Base-by-base conservation (phyloP, 2,113 vertebrate species). In the Syngnathus typhle region DNA sequence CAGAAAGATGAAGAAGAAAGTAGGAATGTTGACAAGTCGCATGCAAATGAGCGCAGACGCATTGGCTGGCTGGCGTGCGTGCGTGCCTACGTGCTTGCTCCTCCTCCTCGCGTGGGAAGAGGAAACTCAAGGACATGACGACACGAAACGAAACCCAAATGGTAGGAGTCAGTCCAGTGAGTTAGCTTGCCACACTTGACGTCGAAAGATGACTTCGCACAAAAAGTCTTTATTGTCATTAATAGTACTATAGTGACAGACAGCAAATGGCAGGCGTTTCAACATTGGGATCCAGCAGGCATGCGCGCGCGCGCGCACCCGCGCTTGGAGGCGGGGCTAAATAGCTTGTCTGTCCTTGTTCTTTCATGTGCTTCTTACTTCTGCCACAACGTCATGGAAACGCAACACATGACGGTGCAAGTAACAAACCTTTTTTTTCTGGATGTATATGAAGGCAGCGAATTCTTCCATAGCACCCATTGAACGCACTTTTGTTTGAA, bases 211-310 rank as follows among this genome's bases (percentile, higher is more conserved):
- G 27, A 32, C 27, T 41, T 41, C 12, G 9, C 7, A 19, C 7
- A 6, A 65, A 65, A 16, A 70, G 65, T 0, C 71, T 87, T 89
- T 86, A 88, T 87, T 87, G 73, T 80, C 66, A 76, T 74, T 64
- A 83, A 85, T 74, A 76, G 73, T 75, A 64, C 78, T 84, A 84
- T 75, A 82, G 71, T 84, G 81, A 83, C 80, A 84, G 81, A 83
- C 80, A 84, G 83, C 81, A 74, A 75, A 70, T 76, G 36, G 68
- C 47, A 74, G 36, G 68, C 47, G 73, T 81, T 79, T 65, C 60
- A 65, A 81, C 27, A 27, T 27, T 27, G 27, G 27, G 27, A 27
- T 2, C 27, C 27, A 27, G 2, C 1, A 27, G 27, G 27, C 2
- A 27, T 27, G 27, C 27, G 27, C 27, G 27, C 27, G 27, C 27